Evolutionary conservation across 2,888 invertebrate species (phyloP).

Genomic region (Euzetes globulus): DNA sequence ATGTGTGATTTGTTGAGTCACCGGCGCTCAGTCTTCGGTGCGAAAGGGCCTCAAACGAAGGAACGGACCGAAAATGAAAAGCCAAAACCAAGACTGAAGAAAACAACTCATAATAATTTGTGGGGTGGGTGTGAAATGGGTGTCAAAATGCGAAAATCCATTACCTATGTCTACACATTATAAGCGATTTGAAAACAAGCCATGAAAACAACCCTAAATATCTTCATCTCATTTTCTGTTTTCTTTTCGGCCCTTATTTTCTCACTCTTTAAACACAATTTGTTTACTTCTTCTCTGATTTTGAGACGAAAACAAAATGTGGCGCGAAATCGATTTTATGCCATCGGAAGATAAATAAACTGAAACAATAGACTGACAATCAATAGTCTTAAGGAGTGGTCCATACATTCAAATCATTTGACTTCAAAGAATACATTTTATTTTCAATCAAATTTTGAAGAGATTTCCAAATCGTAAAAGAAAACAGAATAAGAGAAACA

Average conservation of each 20-base stretch:
- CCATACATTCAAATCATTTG: no score
- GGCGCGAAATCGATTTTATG: background rate
- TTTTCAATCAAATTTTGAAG: no score
- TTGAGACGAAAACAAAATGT: background rate
- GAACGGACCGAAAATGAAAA: background rate
- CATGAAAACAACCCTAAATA: background rate
- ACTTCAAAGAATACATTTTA: no score
- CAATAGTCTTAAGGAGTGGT: background rate
- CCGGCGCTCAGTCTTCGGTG: background rate
- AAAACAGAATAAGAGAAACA: background rate
- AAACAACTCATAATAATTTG: slow-evolving; percentile 11
- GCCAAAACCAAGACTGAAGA: background rate
- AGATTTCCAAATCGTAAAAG: no score
- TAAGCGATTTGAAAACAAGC: slow-evolving; percentile 2
- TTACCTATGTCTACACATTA: slow-evolving; percentile 19
- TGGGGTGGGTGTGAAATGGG: slow-evolving; percentile 15
- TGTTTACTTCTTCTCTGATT: background rate
- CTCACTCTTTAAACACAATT: background rate
- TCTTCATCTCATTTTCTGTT: background rate
- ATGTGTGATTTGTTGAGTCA: slow-evolving; percentile 21
- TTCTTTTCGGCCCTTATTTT: slow-evolving; percentile 7
- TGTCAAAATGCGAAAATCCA: background rate
- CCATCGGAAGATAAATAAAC: background rate
- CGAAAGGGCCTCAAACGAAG: background rate
- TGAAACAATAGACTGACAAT: background rate